Evolutionary conservation across 64 coral and sea anemone species (phyloP), one percentile per base, ranked within the genome.

Genomic region (Acropora tenuis): DNA sequence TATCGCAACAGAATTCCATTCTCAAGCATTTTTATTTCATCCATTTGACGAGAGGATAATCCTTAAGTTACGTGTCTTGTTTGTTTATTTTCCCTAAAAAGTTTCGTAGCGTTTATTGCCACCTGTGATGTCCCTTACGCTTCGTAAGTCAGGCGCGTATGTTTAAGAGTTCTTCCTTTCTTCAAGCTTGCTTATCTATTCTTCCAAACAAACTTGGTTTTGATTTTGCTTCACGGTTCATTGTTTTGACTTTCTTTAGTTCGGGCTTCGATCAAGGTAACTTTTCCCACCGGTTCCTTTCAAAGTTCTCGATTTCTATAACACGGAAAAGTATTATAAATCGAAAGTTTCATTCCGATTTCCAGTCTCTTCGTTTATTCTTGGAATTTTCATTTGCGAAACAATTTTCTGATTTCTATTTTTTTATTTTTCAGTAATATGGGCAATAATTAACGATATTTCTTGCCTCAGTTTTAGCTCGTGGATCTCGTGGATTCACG

Each of bases 141-240:
- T 71, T 85, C 63, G 72, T 65, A 85, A 48, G 65, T 50, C 65
- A 48, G 43, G 45, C 41, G 45, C 47, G 5, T 72, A 42, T 48
- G 8, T 71, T 48, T 8, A 19, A 46, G 7, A 42, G 82, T 17
- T 17, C 3, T 69, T 43, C 15, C 45, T 30, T 85, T 85, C 82
- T 71, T 71, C 10, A 7, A 72, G 4, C 82, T 71, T 72, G 42
- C 82, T 72, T 20, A 85, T 3, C 8, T 19, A 85, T 85, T 85
- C 65, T 48, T 71, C 65, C 63, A 85, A 85, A 85, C 66, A 85
- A 85, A 85, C 46, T 48, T 8, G 3, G 19, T 48, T 40, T 71
- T 71, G 4, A 65, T 84, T 84, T 6, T 13, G 6, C 15, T 84
- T 41, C 8, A 72, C 45, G 82, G 63, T 85, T 85, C 65, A 85